Evolutionary conservation across 2,888 invertebrate species (phyloP), one percentile per base, ranked within the genome.

Genomic region (Chrysolina haemoptera): DNA sequence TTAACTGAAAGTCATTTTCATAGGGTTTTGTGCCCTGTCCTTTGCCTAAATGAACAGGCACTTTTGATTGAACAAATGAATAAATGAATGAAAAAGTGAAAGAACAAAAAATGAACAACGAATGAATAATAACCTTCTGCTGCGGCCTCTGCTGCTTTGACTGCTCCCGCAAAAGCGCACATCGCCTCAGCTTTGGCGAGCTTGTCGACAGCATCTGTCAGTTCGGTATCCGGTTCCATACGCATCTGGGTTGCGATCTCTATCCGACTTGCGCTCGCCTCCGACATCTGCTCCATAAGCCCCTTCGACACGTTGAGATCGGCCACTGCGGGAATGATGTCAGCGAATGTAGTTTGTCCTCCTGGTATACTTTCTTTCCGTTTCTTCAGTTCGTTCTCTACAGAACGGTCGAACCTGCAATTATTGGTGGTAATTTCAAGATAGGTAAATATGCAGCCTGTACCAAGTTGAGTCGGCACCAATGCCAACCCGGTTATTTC

Each of bases 181-280:
- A 87, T 87, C 1, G 88, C 88, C 79, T 89, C 88, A 11, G 89
- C 89, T 79, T 86, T 87, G 0, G 88, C 87, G n/a, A 88, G 80
- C 65, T 86, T 87, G 43, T 88, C 87, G 3, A 88, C 87, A 0
- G 89, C 89, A 20, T 88, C 88, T 3, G 84, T 81, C 18, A 89
- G 79, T 62, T 89, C 88, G n/a, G 87, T 86, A 64, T 87, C 85
- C 6, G 83, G 83, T 62, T 85, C 81, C 50, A 74, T 80, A 40
- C 80, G 76, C 74, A 87, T 75, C 62, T 82, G 81, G 9, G 82
- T 76, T 11, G 78, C 70, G 16, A 87, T 83, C 75, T 87, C 87
- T 6, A 87, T 76, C 41, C 84, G 81, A 78, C 86, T 86, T 0
- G 85, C 84, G 41, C 82, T 82, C 9, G 86, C 84, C 73, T 85